Base-by-base conservation (phyloP, 2,888 invertebrate species). In the Drosophila nigritarsus region DNA sequence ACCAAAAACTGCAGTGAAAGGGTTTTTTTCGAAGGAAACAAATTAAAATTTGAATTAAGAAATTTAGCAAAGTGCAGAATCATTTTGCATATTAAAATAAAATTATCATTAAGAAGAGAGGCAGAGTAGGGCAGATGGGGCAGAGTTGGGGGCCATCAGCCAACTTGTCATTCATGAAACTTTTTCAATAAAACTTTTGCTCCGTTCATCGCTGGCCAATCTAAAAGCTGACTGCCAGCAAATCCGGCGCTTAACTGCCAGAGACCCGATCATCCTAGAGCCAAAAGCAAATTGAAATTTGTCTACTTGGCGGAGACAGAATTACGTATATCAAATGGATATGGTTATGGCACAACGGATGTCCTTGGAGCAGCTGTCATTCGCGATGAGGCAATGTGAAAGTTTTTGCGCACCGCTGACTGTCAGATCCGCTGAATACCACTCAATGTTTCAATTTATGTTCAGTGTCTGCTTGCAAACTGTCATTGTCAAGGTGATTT, bases 131-230 rank as follows among this genome's bases (percentile, higher is more conserved):
- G 24, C 0, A 13, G 9, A 30, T 5, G 55, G 53, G 36, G 18
- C n/a, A 29, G n/a, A 9, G 34, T 9, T 36, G 20, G 27, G 50
- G 30, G 32, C 64, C 66, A 58, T 61, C 54, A 69, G 75, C 71
- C 74, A 80, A 78, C 72, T 78, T 87, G 75, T 80, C 87, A 87
- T 87, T 87, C 85, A 87, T 89, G 75, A 84, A 86, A 86, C 87
- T 86, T 86, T 86, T 86, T 87, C 89, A 86, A 86, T 86, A 86
- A 89, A 89, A 86, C 86, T 86, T 86, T 89, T 72, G 45, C 82
- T 58, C 66, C 38, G 72, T 68, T 69, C 72, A 59, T 60, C 62
- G 51, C 64, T 59, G 80, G 51, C 65, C 72, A 55, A 63, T 42
- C 53, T 38, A 48, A 62, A 65, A 73, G 68, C 84, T 87, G 45